These are phyloP conservation scores for Allobates femoralis DNA, from an alignment of 2,797 vertebrate genomes.

Conservation along the genomic window DNA sequence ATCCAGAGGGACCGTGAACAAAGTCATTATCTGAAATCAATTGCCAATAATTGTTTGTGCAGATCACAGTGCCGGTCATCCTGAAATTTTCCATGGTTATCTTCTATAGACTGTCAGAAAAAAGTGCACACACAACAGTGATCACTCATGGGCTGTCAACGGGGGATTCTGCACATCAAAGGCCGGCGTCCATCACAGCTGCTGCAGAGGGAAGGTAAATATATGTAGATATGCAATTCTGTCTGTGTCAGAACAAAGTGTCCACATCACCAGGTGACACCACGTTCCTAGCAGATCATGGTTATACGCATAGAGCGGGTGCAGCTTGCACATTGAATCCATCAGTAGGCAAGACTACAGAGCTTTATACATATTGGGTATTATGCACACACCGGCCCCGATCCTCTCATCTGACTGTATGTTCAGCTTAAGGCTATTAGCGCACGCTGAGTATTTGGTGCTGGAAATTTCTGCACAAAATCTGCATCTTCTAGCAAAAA, in stretches of 20 bases:
- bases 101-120: conserved; percentile 5
- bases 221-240: neutral
- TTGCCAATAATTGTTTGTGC: neutral
- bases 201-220: neutral
- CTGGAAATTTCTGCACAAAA: too few species aligned
- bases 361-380: too few species aligned
- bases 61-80: neutral
- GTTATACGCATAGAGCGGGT: neutral
- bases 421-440: too few species aligned
- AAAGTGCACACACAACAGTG: neutral
- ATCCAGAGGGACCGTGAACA: too few species aligned
- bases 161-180: conserved; percentile 40
- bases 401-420: too few species aligned
- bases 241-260: neutral
- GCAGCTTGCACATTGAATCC: neutral
- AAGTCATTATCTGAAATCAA: neutral
- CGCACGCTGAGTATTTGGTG: too few species aligned
- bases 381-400: too few species aligned
- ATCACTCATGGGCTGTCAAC: conserved; percentile 40
- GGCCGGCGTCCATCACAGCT: conserved; percentile 14
- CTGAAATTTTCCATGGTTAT: neutral
- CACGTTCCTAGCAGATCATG: too few species aligned
- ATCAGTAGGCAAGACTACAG: too few species aligned
- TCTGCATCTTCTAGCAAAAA: too few species aligned
- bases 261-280: too few species aligned